Evolutionary conservation across 2,888 invertebrate genomes (phyloP).

Genomic region (Lepidocyrtinus sp.): DNA sequence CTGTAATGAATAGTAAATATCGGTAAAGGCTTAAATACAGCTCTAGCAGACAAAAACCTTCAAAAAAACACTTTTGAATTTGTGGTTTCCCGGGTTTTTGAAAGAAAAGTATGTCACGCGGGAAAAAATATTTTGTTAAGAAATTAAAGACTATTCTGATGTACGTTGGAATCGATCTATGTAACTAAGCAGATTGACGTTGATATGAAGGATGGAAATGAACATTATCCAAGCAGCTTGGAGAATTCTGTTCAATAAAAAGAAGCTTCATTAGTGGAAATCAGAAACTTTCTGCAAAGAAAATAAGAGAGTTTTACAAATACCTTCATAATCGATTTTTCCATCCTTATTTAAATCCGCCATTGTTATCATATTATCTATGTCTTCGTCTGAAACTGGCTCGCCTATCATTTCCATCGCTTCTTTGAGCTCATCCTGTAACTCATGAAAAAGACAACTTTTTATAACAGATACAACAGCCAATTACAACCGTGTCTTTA

Average conservation of each 20-base stretch:
- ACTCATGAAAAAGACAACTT: no score
- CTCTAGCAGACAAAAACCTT: no score
- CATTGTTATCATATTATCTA: conserved; percentile 81
- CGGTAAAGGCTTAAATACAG: no score
- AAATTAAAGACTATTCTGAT: no score
- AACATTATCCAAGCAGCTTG: conserved; percentile 76
- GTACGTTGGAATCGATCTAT: no score
- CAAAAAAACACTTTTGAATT: no score
- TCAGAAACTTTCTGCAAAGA: neutral
- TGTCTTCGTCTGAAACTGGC: conserved; percentile 82
- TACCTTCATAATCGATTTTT: conserved; percentile 87
- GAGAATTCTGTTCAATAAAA: conserved; percentile 77
- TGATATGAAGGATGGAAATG: no score
- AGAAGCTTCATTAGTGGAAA: conserved; percentile 48
- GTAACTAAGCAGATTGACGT: no score
- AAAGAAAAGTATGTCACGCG: no score
- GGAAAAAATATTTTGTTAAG: no score
- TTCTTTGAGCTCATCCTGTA: conserved; percentile 81
- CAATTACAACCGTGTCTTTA: neutral
- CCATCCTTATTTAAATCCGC: conserved; percentile 87
- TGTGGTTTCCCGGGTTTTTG: no score
- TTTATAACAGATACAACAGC: neutral
- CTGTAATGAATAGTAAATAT: no score
- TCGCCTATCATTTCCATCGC: conserved; percentile 90
- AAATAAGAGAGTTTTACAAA: neutral